phyloP scores from a whole-genome alignment of 2,797 vertebrate species.

The Coregonus ussuriensis region DNA sequence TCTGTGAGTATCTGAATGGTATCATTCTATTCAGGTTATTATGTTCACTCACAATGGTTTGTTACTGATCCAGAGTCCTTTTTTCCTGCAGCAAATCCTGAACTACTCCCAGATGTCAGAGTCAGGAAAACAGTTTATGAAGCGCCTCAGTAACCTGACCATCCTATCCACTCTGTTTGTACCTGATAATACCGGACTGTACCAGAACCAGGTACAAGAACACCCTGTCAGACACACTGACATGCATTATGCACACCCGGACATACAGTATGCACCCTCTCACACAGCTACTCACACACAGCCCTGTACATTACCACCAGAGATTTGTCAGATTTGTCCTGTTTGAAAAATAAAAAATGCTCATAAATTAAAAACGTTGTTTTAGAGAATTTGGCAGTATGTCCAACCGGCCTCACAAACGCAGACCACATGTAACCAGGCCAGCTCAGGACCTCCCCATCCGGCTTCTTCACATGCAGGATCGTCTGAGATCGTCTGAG shows the following conservation, averaged over 20 bases:
- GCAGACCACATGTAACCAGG: no score
- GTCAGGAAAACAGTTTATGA: conserved; percentile 79
- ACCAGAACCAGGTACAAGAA: conserved; percentile 80
- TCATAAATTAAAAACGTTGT: not conserved
- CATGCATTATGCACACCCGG: not conserved
- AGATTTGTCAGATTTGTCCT: no score
- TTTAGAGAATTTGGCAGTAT: no score
- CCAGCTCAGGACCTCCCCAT: no score
- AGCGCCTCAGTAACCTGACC: conserved; percentile 76
- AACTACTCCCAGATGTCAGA: conserved; percentile 78
- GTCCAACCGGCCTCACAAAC: no score
- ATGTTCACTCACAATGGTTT: not conserved
- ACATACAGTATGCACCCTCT: not conserved
- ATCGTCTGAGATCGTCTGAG: no score
- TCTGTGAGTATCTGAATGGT: conserved; percentile 70
- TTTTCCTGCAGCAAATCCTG: conserved; percentile 81
- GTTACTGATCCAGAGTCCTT: conserved; percentile 34
- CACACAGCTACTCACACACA: not conserved
- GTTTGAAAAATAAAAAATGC: no score
- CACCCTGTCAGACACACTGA: not conserved
- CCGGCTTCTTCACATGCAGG: no score
- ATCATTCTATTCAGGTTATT: not conserved
- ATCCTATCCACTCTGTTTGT: conserved; percentile 85
- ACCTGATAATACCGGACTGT: conserved; percentile 81
- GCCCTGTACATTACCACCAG: not conserved